A percentile compares a stretch with the other conserved stretches of the same genome.
Evolutionary conservation across 2,113 vertebrate species (phyloP).

Genomic region (Probosciger aterrimus): DNA sequence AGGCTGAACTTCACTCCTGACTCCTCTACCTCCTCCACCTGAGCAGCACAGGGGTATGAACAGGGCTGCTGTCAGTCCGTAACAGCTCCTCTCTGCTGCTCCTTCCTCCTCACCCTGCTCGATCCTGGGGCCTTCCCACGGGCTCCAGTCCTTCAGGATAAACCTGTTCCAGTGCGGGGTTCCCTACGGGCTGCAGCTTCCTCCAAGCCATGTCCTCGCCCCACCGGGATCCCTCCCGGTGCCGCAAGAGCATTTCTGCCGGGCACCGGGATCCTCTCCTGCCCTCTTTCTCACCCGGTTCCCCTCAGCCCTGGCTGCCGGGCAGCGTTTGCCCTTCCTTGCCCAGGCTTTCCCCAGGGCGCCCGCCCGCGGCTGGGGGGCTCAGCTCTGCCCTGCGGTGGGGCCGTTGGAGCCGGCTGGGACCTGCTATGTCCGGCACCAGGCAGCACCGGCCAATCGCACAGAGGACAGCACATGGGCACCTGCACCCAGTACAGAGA

Average conservation of each 20-base stretch:
- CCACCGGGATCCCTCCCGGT: neutral
- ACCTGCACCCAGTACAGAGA: fast-evolving
- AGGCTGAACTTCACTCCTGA: neutral
- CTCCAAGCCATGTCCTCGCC: neutral
- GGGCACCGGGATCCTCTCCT: neutral
- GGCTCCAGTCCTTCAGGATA: neutral
- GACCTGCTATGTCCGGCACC: neutral
- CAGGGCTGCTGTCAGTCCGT: fast-evolving
- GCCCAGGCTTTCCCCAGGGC: neutral
- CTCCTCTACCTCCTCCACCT: neutral
- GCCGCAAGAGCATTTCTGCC: neutral
- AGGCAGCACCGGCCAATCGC: neutral
- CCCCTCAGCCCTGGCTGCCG: neutral
- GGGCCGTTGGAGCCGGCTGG: neutral
- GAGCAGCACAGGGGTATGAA: fast-evolving
- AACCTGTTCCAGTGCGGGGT: neutral
- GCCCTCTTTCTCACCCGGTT: neutral
- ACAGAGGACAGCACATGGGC: fast-evolving
- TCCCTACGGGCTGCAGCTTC: neutral
- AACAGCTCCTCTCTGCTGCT: too few species aligned
- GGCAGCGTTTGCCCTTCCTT: neutral
- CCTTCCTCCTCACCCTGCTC: neutral
- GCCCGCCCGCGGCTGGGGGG: too few species aligned
- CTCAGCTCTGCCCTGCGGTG: neutral
- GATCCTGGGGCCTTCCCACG: neutral